These are phyloP conservation scores for Cataglyphis cursor DNA, from an alignment of 2,888 invertebrate genomes.

Conservation along the genomic window DNA sequence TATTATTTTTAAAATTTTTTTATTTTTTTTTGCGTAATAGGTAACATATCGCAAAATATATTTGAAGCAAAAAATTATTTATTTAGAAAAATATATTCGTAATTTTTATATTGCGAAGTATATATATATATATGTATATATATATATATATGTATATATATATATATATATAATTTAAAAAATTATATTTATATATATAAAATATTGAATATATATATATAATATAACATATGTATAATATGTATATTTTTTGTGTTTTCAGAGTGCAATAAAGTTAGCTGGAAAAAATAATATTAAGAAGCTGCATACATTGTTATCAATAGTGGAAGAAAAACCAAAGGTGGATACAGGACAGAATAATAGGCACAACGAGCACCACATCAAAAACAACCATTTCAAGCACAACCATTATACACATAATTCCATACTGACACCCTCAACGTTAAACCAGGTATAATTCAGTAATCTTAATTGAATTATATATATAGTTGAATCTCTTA, in stretches of 20 bases:
- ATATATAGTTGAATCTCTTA: neutral
- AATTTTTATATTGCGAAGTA: constrained; percentile 15
- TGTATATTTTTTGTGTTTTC: constrained; percentile 72
- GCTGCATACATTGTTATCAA: constrained; percentile 87
- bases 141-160: too few relatives aligned
- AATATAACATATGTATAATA: too few relatives aligned
- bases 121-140: neutral
- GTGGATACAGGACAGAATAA: constrained; percentile 88
- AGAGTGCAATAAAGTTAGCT: constrained; percentile 89
- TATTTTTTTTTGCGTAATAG: neutral
- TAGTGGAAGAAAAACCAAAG: constrained; percentile 88
- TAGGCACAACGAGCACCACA: constrained; percentile 87
- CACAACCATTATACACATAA: constrained; percentile 86
- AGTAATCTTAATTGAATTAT: constrained; percentile 3
- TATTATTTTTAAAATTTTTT: neutral
- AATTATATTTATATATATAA: neutral
- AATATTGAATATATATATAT: neutral
- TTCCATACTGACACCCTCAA: constrained; percentile 86
- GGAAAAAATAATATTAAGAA: constrained; percentile 89
- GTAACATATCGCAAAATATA: neutral
- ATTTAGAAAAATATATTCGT: neutral
- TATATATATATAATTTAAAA: neutral
- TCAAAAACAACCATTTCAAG: constrained; percentile 85
- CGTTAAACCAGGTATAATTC: constrained; percentile 84
- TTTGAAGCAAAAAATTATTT: neutral